Evolutionary conservation across 1,140 invertebrate genomes (phyloP).

Genomic region (Drosophila parvula): DNA sequence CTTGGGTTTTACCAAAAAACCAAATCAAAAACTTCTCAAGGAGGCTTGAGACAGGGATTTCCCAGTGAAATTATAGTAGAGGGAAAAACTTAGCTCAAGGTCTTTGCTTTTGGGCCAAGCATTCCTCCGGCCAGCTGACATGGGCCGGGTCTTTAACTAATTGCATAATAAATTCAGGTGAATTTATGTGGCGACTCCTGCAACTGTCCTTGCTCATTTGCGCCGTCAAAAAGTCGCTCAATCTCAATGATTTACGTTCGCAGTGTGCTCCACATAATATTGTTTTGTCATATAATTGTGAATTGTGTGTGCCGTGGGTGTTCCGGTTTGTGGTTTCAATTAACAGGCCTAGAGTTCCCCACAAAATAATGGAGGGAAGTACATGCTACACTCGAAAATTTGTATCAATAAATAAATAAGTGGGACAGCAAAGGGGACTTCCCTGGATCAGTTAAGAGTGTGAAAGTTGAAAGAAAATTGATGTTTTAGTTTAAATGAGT

Average conservation of each 20-base stretch:
- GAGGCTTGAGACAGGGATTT: conserved; percentile 11
- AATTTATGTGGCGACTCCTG: conserved; percentile 61
- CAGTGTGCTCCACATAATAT: conserved; percentile 48
- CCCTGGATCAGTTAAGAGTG: not conserved
- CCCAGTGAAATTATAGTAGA: not conserved
- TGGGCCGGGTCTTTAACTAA: conserved; percentile 61
- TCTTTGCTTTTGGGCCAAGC: not conserved
- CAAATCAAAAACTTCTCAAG: conserved; percentile 4
- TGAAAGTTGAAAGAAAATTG: not conserved
- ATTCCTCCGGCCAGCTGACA: not conserved
- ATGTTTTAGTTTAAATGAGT: too few species aligned
- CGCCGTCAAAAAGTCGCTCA: conserved; percentile 67
- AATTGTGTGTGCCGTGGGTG: conserved; percentile 22
- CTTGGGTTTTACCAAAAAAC: not conserved
- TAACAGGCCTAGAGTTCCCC: not conserved
- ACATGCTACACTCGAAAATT: not conserved
- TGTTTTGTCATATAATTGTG: conserved; percentile 48
- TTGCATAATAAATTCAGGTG: conserved; percentile 77
- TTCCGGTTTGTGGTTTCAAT: conserved; percentile 37
- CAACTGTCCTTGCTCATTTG: conserved; percentile 54
- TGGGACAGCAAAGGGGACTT: not conserved
- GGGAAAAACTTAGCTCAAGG: conserved; percentile 12
- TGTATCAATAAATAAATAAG: conserved; percentile 8
- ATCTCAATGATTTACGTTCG: conserved; percentile 51
- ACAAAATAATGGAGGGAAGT: conserved; percentile 9